Percentiles rank a stretch among this genome's conserved stretches.
Conservation (phyloP, 2,797 vertebrate species). For the Enteromius viviparus region DNA sequence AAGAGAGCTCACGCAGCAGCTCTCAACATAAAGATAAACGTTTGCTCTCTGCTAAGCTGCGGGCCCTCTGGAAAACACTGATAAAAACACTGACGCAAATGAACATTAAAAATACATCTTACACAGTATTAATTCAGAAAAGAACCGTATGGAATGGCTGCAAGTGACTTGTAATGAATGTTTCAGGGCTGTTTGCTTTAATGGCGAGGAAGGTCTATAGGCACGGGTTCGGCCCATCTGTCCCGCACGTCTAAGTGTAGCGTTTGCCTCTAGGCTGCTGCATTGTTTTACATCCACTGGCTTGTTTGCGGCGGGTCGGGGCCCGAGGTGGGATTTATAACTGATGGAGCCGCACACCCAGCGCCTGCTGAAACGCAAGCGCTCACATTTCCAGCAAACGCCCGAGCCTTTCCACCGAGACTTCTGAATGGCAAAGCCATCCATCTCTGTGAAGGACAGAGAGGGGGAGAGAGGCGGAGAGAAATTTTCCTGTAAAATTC, state of each 20-base stretch:
- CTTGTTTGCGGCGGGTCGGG: constrained; percentile 63
- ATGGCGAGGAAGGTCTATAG: constrained; percentile 37
- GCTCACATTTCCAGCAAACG: constrained; percentile 80
- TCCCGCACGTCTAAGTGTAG: constrained; percentile 45
- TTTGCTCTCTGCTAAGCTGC: constrained; percentile 71
- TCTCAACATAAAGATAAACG: constrained; percentile 62
- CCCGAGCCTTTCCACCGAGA: constrained; percentile 71
- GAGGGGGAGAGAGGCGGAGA: constrained; percentile 67
- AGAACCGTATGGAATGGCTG: constrained; percentile 30
- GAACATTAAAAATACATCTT: constrained; percentile 72
- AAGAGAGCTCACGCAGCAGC: constrained; percentile 54
- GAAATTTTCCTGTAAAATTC: constrained; percentile 55
- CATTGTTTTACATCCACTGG: constrained; percentile 57
- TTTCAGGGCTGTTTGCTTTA: constrained; percentile 57
- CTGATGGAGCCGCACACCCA: constrained; percentile 79
- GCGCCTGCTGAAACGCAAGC: constrained; percentile 69
- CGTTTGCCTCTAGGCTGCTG: constrained; percentile 53
- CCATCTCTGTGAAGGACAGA: constrained; percentile 82
- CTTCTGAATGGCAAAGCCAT: constrained; percentile 82
- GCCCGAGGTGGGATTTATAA: constrained; percentile 78
- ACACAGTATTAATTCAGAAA: constrained; percentile 64
- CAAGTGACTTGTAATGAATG: constrained; percentile 56
- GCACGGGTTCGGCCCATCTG: constrained; percentile 28
- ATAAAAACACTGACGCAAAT: constrained; percentile 70
- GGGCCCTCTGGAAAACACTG: constrained; percentile 69